Percentiles rank a stretch among this genome's conserved stretches.
Conservation (phyloP, 2,113 vertebrate genomes). For the Antechinus flavipes region DNA sequence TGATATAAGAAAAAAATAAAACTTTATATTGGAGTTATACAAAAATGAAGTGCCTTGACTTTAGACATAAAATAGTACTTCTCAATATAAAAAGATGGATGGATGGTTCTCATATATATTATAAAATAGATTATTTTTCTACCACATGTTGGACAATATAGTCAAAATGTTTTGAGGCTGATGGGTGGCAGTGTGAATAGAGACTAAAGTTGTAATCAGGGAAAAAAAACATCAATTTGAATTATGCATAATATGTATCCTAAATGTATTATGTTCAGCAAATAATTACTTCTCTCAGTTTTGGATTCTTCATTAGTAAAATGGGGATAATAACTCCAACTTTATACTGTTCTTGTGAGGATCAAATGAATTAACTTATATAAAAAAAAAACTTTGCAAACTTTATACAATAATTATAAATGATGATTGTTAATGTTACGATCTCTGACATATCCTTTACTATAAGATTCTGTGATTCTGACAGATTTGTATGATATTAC, state of each 20-base stretch:
- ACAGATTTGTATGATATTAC: not conserved
- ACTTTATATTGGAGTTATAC: not conserved
- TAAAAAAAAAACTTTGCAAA: not conserved
- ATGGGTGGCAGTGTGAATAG: not conserved
- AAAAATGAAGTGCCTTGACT: not conserved
- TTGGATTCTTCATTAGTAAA: not conserved
- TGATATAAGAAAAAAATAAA: not conserved
- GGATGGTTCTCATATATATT: not conserved
- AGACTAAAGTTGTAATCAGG: not conserved
- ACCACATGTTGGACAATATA: not conserved
- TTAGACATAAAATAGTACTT: not conserved
- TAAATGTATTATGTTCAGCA: not conserved
- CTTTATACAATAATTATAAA: not conserved
- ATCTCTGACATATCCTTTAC: not conserved
- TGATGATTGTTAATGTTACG: not conserved
- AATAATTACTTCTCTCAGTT: not conserved
- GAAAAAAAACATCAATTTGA: not conserved
- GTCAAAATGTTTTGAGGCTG: not conserved
- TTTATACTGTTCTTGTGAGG: not conserved
- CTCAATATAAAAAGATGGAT: not conserved
- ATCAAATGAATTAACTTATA: not conserved
- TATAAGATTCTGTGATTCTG: not conserved
- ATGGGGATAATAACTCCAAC: not conserved
- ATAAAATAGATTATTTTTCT: not conserved
- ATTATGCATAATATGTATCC: not conserved